Percentiles rank a stretch among this genome's conserved stretches.
These are phyloP conservation scores for Drosophila paranaensis DNA, from an alignment of 2,888 invertebrate species.

Conservation along the genomic window DNA sequence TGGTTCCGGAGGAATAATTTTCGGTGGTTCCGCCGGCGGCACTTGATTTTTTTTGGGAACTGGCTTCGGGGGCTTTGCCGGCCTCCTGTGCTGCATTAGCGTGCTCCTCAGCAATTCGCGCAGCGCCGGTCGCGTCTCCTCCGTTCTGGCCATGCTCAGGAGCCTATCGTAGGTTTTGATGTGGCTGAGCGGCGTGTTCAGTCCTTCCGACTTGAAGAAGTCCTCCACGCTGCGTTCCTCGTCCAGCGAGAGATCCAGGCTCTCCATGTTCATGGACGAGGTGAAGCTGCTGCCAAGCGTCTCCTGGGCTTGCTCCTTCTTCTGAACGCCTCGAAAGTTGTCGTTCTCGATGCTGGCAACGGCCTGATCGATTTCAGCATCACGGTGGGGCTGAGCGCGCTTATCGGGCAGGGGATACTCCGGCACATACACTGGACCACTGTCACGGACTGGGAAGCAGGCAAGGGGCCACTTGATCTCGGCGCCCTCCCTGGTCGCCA, in stretches of 20 bases:
- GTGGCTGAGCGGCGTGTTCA: slow-evolving; percentile 25
- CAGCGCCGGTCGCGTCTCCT: background rate
- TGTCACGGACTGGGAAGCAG: background rate
- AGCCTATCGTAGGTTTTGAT: slow-evolving; percentile 27
- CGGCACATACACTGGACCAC: too few relatives aligned
- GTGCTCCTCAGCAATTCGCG: slow-evolving; percentile 12
- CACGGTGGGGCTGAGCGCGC: too few relatives aligned
- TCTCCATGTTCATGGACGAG: background rate
- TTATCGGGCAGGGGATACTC: too few relatives aligned
- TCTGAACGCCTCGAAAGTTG: fast-evolving
- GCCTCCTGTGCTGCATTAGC: background rate
- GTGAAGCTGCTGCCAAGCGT: too few relatives aligned
- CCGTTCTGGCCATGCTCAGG: background rate
- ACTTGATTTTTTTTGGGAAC: fast-evolving
- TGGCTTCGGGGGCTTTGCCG: background rate
- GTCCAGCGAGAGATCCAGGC: slow-evolving; percentile 8
- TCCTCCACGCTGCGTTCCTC: slow-evolving; percentile 28
- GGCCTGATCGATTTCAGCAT: background rate
- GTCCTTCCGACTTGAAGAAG: slow-evolving; percentile 13
- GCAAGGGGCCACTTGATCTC: slow-evolving; percentile 26
- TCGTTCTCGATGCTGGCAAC: background rate
- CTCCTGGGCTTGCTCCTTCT: background rate
- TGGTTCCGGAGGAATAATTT: too few relatives aligned
- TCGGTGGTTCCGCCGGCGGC: background rate
- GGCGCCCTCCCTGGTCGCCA: background rate